phyloP scores from a whole-genome alignment of 1,140 invertebrate genomes.

The Drosophila novamexicana region DNA sequence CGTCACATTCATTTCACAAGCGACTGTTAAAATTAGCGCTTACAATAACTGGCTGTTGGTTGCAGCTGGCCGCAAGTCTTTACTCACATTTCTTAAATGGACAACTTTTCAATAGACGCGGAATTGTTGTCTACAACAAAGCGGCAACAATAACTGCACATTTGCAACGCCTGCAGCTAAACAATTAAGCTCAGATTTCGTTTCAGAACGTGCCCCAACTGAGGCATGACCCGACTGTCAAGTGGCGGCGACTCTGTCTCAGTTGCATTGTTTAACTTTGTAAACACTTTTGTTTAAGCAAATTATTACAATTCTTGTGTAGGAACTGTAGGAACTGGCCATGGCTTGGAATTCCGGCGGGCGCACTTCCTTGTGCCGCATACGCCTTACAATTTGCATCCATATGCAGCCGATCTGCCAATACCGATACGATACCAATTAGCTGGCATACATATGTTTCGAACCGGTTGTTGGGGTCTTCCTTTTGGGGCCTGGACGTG shows the following conservation, averaged over 20 bases:
- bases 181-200: slow-evolving; percentile 65
- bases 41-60: slow-evolving; percentile 36
- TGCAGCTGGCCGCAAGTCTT: slow-evolving; percentile 39
- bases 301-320: slow-evolving; percentile 62
- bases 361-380: slow-evolving; percentile 38
- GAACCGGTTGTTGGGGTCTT: slow-evolving; percentile 52
- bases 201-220: slow-evolving; percentile 66
- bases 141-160: slow-evolving; percentile 34
- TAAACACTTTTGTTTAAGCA: slow-evolving; percentile 67
- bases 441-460: slow-evolving; percentile 17
- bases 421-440: slow-evolving; percentile 28
- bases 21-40: slow-evolving; percentile 52
- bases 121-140: slow-evolving; percentile 49
- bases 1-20: slow-evolving; percentile 46
- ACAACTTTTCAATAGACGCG: slow-evolving; percentile 42
- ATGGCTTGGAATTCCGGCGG: slow-evolving; percentile 12
- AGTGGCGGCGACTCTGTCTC: slow-evolving; percentile 4
- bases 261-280: slow-evolving; percentile 43
- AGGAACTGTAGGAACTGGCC: slow-evolving; percentile 22
- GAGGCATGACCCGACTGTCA: slow-evolving; percentile 44
- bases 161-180: slow-evolving; percentile 45
- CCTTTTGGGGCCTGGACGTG: slow-evolving; percentile 46
- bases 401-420: not conserved
- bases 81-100: not conserved
- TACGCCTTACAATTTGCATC: slow-evolving; percentile 25